Base-by-base conservation (phyloP, 2,888 invertebrate species). In the Iselma pallidipennis region DNA sequence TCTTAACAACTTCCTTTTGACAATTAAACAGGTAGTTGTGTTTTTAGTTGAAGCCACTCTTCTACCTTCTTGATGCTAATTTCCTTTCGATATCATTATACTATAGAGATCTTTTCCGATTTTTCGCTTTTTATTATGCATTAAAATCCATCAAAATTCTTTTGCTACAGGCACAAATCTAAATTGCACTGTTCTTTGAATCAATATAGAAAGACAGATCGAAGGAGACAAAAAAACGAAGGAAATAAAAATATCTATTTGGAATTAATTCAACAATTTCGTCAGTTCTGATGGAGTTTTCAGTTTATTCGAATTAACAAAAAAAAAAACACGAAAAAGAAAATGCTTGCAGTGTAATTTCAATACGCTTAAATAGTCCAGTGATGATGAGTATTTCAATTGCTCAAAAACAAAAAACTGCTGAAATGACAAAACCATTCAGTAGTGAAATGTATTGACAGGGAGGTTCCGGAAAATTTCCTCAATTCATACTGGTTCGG, bases 41-140 rank as follows among this genome's bases (percentile, higher is more conserved):
- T 42, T 19, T 42, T 5, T 45, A 45, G 12, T 55, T 49, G 59
- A 55, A 56, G 56, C 49, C 53, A 45, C 19, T 63, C 49, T 53
- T 28, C 49, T 29, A 37, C 56, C n/a, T n/a, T n/a, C n/a, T 53
- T 28, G 29, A 59, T 63, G 63, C 55, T 63, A 63, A 63, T 63
- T 55, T 56, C 14, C 12, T 21, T 45, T 12, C 23, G 23, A 45
- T 45, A n/a, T n/a, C 45, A n/a, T 21, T 23, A 45, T 45, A 23
- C 21, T 37, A 14, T 21, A 12, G 45, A 45, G 23, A 23, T 23
- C 5, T 23, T 45, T 23, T 23, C 12, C 45, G 45, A 45, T 45
- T 45, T 45, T 45, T 23, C 12, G 10, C 9, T 23, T n/a, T 19
- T 45, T 45, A 23, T 45, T 45, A 23, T 45, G n/a, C 23, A 45